Evolutionary conservation across 2,797 vertebrate genomes (phyloP), one percentile per base, ranked within the genome.

Genomic region (Percopsis omiscomaycus): DNA sequence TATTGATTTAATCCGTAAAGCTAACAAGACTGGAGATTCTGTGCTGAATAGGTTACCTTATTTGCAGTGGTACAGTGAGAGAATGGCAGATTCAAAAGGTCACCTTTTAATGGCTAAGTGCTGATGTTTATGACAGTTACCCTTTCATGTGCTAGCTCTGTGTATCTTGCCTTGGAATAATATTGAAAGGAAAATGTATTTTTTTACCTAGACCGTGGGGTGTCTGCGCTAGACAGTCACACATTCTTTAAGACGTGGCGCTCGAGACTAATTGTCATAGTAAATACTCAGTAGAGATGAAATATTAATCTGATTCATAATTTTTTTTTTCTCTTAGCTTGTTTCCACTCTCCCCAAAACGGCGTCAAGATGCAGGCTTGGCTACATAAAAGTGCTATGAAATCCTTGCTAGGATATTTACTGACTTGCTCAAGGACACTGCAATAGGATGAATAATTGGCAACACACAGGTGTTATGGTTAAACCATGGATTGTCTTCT

Each of bases 1-100:
- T 83, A 85, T 83, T 73, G 81, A 87, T 85, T 84, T 75, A 29
- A 47, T 61, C 61, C 69, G 54, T 42, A 52, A 4, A 29, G 62
- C 28, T 28, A 56, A 56, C 11, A 71, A 79, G 73, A 56, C 58
- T 46, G 68, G n/a, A 69, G 69, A 81, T 80, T 72, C 74, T 60
- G 68, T 79, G 75, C 71, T 54, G 55, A 69, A 47, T 49, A 61
- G 57, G 65, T 62, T 45, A 66, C 27, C 59, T 73, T 72, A 71
- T 71, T 58, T 54, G 42, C 57, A 45, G 11, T 50, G 15, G 37
- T 3, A 5, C 15, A 12, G 9, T 22, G 37, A 51, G 16, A 51
- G 15, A 15, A 15, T 76, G 74, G 47, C 46, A 69, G 47, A 74
- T 3, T 52, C 1, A 37, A 62, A 81, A 73, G 68, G 59, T 76